A percentile compares a stretch with the other conserved stretches of the same genome.
phyloP scores from a whole-genome alignment of 92 coral and sea anemone genomes.

The Pocillopora meandrina region DNA sequence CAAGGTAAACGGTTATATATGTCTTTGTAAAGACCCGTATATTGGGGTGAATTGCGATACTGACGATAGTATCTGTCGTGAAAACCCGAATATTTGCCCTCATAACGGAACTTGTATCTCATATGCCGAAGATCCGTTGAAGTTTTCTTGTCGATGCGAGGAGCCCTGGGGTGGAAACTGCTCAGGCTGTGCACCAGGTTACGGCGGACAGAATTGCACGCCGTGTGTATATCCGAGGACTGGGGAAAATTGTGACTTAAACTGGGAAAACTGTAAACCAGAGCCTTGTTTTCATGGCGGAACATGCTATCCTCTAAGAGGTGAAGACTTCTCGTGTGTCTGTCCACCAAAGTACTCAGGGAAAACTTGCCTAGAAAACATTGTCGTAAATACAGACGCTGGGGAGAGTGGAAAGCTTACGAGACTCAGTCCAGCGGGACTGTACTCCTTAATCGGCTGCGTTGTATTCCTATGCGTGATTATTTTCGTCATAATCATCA shows the following conservation, averaged over 20 bases:
- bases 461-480: constrained; percentile 38
- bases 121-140: constrained; percentile 51
- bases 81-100: constrained; percentile 60
- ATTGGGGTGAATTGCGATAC: constrained; percentile 78
- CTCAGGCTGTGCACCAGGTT: constrained; percentile 73
- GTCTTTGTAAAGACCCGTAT: constrained; percentile 69
- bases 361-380: constrained; percentile 39
- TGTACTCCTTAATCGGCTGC: constrained; percentile 49
- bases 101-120: constrained; percentile 76
- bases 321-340: constrained; percentile 60
- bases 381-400: not conserved
- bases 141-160: constrained; percentile 67
- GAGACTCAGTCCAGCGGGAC: constrained; percentile 46
- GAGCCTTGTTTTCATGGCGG: constrained; percentile 69
- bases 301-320: constrained; percentile 67
- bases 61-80: constrained; percentile 69
- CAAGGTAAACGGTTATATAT: constrained; percentile 63
- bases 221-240: constrained; percentile 75
- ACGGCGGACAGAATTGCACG: constrained; percentile 60
- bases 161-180: constrained; percentile 77
- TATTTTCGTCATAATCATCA: constrained; percentile 35
- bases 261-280: constrained; percentile 73
- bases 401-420: constrained; percentile 19
- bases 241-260: constrained; percentile 70
- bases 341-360: constrained; percentile 53